These are phyloP conservation scores for Eulithis testata DNA, from an alignment of 2,888 invertebrate genomes.

Conservation along the genomic window DNA sequence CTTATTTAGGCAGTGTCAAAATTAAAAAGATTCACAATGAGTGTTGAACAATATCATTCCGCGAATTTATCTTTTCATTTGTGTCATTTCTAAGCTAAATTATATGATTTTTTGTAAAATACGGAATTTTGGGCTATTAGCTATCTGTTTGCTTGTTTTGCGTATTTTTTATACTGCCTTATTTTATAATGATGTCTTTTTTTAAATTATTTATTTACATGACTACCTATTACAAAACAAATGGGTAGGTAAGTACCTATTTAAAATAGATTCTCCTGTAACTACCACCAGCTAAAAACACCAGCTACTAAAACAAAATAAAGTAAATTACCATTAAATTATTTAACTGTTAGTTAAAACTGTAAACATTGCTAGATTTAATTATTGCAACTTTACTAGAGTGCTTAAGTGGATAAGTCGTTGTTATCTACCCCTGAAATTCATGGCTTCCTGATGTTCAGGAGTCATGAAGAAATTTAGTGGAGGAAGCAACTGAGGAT, in stretches of 20 bases:
- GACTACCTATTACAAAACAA: no score
- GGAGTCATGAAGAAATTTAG: constrained; percentile 10
- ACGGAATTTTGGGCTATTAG: constrained; percentile 13
- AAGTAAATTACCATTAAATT: constrained; percentile 11
- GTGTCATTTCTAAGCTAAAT: constrained; percentile 7
- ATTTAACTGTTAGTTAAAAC: constrained; percentile 34
- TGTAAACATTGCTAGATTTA: constrained; percentile 45
- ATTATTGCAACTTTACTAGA: constrained; percentile 45
- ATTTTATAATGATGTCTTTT: no score
- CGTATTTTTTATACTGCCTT: no score
- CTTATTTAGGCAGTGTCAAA: not conserved
- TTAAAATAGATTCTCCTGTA: no score
- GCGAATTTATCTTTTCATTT: constrained; percentile 8
- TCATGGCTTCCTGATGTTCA: constrained; percentile 44
- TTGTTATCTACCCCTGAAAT: constrained; percentile 47
- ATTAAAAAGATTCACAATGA: constrained; percentile 12
- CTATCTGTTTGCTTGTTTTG: constrained; percentile 2
- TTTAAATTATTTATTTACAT: no score
- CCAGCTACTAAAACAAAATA: not conserved
- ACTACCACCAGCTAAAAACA: no score
- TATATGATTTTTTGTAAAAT: not conserved
- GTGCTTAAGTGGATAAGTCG: constrained; percentile 44
- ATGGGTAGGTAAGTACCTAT: no score
- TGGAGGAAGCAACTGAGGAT: constrained; percentile 26
- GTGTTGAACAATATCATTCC: constrained; percentile 7